Base-by-base conservation (phyloP, 2,888 invertebrate species). In the Epinotia brunnichana region DNA sequence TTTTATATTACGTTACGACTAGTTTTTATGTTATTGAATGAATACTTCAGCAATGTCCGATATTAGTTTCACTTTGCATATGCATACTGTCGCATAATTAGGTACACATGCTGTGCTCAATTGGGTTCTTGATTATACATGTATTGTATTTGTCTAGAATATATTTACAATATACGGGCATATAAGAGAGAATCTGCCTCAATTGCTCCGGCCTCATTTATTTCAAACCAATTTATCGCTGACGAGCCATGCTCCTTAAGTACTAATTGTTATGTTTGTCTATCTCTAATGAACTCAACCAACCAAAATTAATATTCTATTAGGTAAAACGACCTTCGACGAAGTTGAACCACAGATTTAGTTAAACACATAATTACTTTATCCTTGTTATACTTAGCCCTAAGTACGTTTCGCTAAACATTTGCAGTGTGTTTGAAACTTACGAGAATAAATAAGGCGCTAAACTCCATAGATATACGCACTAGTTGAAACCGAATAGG, bases 161-260 rank as follows among this genome's bases (percentile, higher is more conserved):
- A 54, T 19, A 10, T n/a, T 0, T 41, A 63, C 11, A 35, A 54
- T 7, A 7, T 29, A 35, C 3, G 44, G n/a, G 44, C 21, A 44
- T 41, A 11, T 15, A 41, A 21, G 15, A 66, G 19, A 64, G 35
- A 17, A 24, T 41, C 19, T 7, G 57, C 63, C n/a, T 51, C 35
- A 48, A 63, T 70, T 70, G 19, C 39, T 39, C 19, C 54, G 70
- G 13, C 63, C 63, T 70, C 54, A 70, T 44, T 70, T 57, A 70
- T 44, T 70, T 24, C 24, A 44, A 63, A 24, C 35, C 48, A 70
- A 48, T 63, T n/a, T 70, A 29, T 57, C 48, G 17, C 21, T 56
- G n/a, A 39, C 4, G 41, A 15, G 15, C 48, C 48, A 19, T 29
- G 15, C 21, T 54, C 53, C 29, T 39, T 39, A 64, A 54, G 44